These are phyloP conservation scores for Dioctria rufipes DNA, from an alignment of 2,888 invertebrate species.

Conservation along the genomic window DNA sequence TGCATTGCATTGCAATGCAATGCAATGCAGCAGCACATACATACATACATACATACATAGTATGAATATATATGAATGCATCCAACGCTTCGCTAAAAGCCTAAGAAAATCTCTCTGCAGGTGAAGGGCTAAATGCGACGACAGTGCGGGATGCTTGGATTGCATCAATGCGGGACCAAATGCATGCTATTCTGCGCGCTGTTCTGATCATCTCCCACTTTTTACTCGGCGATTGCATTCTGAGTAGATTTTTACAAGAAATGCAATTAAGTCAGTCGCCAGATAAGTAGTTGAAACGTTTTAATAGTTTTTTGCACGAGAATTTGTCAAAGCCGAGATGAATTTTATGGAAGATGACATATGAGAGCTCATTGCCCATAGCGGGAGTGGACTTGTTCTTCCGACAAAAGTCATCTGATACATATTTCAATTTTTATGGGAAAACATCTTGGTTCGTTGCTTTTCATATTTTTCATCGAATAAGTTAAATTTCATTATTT, in stretches of 20 bases:
- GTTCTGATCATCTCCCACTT: slow-evolving; percentile 34
- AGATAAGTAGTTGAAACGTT: slow-evolving; percentile 55
- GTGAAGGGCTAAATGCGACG: slow-evolving; percentile 52
- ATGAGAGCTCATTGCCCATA: slow-evolving; percentile 57
- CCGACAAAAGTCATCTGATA: slow-evolving; percentile 16
- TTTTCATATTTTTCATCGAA: slow-evolving; percentile 28
- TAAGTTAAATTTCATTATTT: slow-evolving; percentile 32
- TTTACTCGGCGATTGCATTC: slow-evolving; percentile 42
- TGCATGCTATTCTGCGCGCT: slow-evolving; percentile 32
- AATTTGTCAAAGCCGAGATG: slow-evolving; percentile 63
- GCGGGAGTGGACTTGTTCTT: slow-evolving; percentile 13
- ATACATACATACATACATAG: neutral
- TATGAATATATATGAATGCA: slow-evolving; percentile 44
- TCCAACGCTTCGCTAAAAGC: slow-evolving; percentile 32
- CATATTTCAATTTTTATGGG: slow-evolving; percentile 40
- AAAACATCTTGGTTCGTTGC: slow-evolving; percentile 1
- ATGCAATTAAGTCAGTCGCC: slow-evolving; percentile 57
- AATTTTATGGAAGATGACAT: slow-evolving; percentile 63
- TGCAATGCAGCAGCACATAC: too few species aligned
- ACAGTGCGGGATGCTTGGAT: slow-evolving; percentile 55
- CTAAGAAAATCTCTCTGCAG: slow-evolving; percentile 31
- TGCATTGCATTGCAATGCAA: too few species aligned
- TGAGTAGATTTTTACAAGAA: slow-evolving; percentile 55
- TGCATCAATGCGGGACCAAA: slow-evolving; percentile 53
- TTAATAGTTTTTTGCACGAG: slow-evolving; percentile 58